Percentiles rank a stretch among this genome's conserved stretches.
phyloP scores from a whole-genome alignment of 2,888 invertebrate genomes.

The Athrips mouffetella region DNA sequence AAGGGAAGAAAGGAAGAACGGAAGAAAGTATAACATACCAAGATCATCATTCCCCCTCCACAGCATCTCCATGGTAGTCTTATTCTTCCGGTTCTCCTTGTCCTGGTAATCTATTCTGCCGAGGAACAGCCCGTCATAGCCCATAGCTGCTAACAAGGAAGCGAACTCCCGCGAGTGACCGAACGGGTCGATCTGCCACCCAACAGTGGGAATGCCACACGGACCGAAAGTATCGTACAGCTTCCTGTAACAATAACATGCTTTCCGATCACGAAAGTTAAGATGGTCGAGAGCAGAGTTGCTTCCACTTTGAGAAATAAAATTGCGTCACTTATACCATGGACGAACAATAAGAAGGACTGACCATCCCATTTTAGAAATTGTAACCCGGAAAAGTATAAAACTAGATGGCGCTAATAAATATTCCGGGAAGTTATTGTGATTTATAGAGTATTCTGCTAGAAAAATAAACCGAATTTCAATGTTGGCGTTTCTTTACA shows the following conservation, averaged over 20 bases:
- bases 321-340: too few relatives aligned
- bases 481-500: too few relatives aligned
- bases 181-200: slow-evolving; percentile 92
- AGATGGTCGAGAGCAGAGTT: slow-evolving; percentile 86
- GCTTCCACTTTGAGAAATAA: too few relatives aligned
- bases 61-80: slow-evolving; percentile 87
- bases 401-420: too few relatives aligned
- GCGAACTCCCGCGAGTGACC: slow-evolving; percentile 94
- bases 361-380: too few relatives aligned
- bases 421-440: neutral
- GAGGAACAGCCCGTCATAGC: slow-evolving; percentile 90
- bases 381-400: too few relatives aligned
- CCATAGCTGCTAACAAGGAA: slow-evolving; percentile 87
- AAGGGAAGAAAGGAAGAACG: neutral
- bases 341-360: too few relatives aligned
- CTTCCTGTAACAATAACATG: slow-evolving; percentile 41
- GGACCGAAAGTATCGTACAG: slow-evolving; percentile 83
- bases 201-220: slow-evolving; percentile 85
- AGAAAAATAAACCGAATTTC: too few relatives aligned
- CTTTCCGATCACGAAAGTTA: slow-evolving; percentile 76
- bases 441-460: too few relatives aligned
- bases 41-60: slow-evolving; percentile 87
- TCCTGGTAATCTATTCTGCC: slow-evolving; percentile 94
- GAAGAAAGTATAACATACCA: slow-evolving; percentile 62
- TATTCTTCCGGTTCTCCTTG: slow-evolving; percentile 78